These are phyloP conservation scores for Pelecanus crispus DNA, from an alignment of 2,113 vertebrate genomes.

Conservation along the genomic window DNA sequence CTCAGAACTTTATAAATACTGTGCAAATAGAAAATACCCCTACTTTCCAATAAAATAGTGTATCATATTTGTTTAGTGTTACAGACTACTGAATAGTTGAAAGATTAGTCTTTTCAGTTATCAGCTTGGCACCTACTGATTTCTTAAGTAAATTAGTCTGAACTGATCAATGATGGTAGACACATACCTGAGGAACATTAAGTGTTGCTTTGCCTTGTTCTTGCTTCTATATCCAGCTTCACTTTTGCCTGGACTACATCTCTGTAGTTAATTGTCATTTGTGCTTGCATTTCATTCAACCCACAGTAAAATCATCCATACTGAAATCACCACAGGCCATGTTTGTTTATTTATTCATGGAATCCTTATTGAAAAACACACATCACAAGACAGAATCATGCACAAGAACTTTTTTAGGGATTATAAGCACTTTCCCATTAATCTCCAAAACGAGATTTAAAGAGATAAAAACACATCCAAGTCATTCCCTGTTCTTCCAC, in stretches of 20 bases:
- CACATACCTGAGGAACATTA: background rate
- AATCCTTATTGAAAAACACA: background rate
- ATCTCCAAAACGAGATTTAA: background rate
- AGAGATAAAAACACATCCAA: background rate
- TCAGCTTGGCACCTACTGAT: background rate
- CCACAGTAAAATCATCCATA: background rate
- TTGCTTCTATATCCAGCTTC: background rate
- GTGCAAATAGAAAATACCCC: fast-evolving
- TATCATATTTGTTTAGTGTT: background rate
- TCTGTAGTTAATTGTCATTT: background rate
- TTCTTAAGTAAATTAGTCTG: background rate
- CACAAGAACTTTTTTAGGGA: background rate
- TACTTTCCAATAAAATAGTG: background rate
- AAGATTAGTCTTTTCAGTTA: background rate
- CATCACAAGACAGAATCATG: background rate
- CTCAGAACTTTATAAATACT: background rate
- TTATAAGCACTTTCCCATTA: background rate
- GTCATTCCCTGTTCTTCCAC: background rate
- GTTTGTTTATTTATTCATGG: background rate
- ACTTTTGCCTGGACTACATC: background rate
- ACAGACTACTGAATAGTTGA: background rate
- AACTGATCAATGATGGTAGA: background rate
- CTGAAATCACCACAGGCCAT: background rate
- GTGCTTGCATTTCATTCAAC: background rate
- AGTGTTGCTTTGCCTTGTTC: background rate